These are phyloP conservation scores for Menidia beryllina DNA, from an alignment of 2,113 vertebrate species.

Conservation along the genomic window DNA sequence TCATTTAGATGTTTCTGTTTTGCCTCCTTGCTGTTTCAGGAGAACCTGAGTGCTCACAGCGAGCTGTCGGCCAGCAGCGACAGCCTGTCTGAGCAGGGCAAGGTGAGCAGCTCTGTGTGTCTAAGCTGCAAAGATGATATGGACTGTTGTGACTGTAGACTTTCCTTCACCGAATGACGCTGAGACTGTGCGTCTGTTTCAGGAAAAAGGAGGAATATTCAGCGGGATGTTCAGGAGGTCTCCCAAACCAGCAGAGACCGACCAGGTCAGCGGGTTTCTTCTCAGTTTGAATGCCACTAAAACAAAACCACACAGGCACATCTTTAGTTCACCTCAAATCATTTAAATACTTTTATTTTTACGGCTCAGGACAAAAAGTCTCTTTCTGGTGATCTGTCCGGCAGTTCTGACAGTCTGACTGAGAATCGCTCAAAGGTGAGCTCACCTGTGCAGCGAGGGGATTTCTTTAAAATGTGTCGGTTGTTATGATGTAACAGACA, in stretches of 20 bases:
- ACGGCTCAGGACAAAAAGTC: constrained; percentile 36
- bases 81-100: constrained; percentile 61
- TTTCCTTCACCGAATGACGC: background rate
- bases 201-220: constrained; percentile 64
- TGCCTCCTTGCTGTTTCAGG: constrained; percentile 32
- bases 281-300: background rate
- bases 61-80: constrained; percentile 66
- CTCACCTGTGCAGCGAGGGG: background rate
- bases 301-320: fast-evolving
- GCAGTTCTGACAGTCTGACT: constrained; percentile 39
- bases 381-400: constrained; percentile 4
- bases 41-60: constrained; percentile 14
- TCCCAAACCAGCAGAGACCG: constrained; percentile 43
- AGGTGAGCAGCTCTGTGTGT: constrained; percentile 39
- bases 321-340: background rate
- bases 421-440: constrained; percentile 52
- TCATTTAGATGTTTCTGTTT: background rate
- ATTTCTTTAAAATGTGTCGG: too few relatives aligned
- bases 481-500: background rate
- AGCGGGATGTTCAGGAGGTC: constrained; percentile 61
- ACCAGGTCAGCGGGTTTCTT: constrained; percentile 25
- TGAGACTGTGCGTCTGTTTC: background rate
- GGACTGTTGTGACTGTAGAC: background rate
- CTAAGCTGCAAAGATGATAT: background rate
- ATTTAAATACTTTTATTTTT: background rate